Base-by-base conservation (phyloP, 2,797 vertebrate species). In the Cetoscarus ocellatus region DNA sequence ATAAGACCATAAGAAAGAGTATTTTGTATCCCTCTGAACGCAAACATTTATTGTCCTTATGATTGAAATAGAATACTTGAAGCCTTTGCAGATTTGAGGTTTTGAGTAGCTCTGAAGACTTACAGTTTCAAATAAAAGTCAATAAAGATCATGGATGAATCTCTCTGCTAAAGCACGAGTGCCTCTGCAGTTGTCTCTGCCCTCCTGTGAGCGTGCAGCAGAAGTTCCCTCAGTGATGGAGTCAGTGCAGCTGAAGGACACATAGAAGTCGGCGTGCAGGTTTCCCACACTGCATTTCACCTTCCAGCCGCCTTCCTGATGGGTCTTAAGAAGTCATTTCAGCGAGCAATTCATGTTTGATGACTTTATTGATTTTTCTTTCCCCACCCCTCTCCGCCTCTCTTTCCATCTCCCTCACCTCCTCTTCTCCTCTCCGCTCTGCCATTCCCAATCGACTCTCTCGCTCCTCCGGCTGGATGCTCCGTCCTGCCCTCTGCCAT, bases 301-400 rank as follows among this genome's bases (percentile, higher is more conserved):
- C 87, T 86, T 76, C 67, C 77, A 65, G 79, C 80, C 47, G 12
- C 74, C 76, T 82, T 75, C 70, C 81, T 93, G 88, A 92, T 91
- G 89, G 90, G 89, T 89, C 88, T 88, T 91, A 88, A 93, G 81
- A 92, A 94, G 90, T 91, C 84, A 93, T 93, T 94, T 94, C 89
- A 91, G 86, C 45, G 44, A 56, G 77, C 89, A 93, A 91, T 94
- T 93, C 90, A 92, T 93, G 90, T 94, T 93, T 94, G 90, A 94
- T 93, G 91, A 93, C 88, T 91, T 90, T 94, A 94, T 95, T 93
- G 93, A 95, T 94, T 93, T 92, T 92, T 53, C 68, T 81, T 73
- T 80, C 52, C 58, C 67, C 54, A 72, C 71, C 85, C 75, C 70
- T 71, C 74, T 85, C 61, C 70, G 57, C 61, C 43, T 70, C 75